Conservation (phyloP, 2,888 invertebrate genomes). For the Plemyria rubiginata region DNA sequence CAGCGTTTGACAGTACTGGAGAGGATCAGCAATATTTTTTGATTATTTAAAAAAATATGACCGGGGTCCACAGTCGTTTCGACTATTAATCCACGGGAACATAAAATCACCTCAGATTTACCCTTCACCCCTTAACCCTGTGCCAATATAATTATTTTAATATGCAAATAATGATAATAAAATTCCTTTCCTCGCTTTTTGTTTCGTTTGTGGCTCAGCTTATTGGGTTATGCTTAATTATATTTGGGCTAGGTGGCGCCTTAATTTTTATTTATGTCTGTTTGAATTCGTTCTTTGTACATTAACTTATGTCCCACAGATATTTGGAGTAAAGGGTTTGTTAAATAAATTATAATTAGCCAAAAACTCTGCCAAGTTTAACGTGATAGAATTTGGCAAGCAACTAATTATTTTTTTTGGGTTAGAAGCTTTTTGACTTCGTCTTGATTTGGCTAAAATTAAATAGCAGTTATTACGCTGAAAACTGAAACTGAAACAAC, state of each 20-base stretch:
- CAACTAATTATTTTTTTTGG: not conserved
- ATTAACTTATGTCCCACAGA: conserved; percentile 45
- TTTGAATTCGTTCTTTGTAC: conserved; percentile 60
- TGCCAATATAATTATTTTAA: conserved; percentile 80
- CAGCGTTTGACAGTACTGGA: no score
- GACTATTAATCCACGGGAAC: conserved; percentile 26
- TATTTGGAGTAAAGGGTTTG: conserved; percentile 33
- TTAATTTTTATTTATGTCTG: conserved; percentile 78
- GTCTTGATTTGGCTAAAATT: no score
- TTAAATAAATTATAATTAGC: conserved; percentile 26
- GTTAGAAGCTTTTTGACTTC: no score
- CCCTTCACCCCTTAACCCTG: conserved; percentile 51
- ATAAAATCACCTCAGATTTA: conserved; percentile 25
- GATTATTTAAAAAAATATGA: conserved; percentile 12
- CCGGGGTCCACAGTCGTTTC: conserved; percentile 10
- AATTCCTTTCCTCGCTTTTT: conserved; percentile 74
- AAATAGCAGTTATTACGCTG: no score
- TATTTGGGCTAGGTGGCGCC: conserved; percentile 63
- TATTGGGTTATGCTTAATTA: conserved; percentile 81
- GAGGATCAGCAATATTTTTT: conserved; percentile 5
- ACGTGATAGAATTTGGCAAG: no score
- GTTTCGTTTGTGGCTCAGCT: conserved; percentile 71
- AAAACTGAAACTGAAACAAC: no score
- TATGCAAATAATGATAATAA: conserved; percentile 85
- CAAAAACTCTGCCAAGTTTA: not conserved